phyloP scores from a whole-genome alignment of 2,888 invertebrate genomes.

The Hybos culiciformis region DNA sequence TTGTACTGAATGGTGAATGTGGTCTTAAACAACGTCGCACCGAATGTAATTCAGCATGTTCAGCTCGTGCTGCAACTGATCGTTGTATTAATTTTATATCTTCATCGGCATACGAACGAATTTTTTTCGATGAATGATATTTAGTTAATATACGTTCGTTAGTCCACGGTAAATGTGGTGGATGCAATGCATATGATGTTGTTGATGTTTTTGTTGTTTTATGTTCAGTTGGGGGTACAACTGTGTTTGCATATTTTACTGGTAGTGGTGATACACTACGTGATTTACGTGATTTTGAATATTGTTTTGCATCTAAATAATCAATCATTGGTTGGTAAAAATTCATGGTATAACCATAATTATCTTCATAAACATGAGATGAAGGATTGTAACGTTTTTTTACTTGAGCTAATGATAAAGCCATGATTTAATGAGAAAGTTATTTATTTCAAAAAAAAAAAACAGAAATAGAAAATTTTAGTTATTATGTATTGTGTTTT shows the following conservation, averaged over 20 bases:
- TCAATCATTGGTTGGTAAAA: constrained; percentile 81
- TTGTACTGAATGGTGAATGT: constrained; percentile 37
- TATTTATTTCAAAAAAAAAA: no score
- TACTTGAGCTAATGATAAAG: no score
- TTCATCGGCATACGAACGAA: constrained; percentile 51
- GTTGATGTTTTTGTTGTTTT: no score
- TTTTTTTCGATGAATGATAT: constrained; percentile 49
- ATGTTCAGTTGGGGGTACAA: constrained; percentile 13
- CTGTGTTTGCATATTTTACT: constrained; percentile 19
- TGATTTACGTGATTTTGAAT: no score
- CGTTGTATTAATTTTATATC: constrained; percentile 53
- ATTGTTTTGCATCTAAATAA: constrained; percentile 61
- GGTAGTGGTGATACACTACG: background rate
- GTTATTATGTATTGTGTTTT: no score
- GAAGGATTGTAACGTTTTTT: no score
- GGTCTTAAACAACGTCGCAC: constrained; percentile 32
- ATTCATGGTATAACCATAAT: constrained; percentile 72
- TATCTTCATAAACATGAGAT: constrained; percentile 55
- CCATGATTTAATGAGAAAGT: no score
- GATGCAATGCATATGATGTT: constrained; percentile 24
- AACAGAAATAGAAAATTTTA: no score
- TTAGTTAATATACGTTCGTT: constrained; percentile 55
- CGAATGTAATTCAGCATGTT: constrained; percentile 55
- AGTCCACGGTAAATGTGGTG: constrained; percentile 57
- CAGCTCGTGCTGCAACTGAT: constrained; percentile 54